Percentiles rank a stretch among this genome's conserved stretches.
These are phyloP conservation scores for Pseudanteris insignis DNA, from an alignment of 2,888 invertebrate species.

Conservation along the genomic window DNA sequence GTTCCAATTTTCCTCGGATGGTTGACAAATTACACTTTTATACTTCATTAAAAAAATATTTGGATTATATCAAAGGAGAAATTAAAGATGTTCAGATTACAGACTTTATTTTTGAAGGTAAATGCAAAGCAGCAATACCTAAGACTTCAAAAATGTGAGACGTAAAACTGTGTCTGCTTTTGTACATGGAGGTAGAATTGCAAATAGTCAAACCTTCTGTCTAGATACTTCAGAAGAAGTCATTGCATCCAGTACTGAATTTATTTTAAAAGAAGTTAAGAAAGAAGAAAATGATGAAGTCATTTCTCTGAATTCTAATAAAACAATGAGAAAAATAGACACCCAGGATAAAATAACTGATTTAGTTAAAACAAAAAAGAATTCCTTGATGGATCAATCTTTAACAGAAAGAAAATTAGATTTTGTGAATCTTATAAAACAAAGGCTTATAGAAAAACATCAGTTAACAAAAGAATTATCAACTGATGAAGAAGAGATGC, in stretches of 20 bases:
- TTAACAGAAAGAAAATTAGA: no score
- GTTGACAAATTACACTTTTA: conserved; percentile 62
- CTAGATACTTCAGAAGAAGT: conserved; percentile 55
- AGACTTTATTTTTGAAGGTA: conserved; percentile 59
- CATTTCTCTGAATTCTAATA: no score
- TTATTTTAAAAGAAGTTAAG: conserved; percentile 36
- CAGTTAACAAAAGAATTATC: no score
- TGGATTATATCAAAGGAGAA: conserved; percentile 56
- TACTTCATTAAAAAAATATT: conserved; percentile 57
- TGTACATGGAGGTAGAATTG: conserved; percentile 56
- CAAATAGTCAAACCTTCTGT: conserved; percentile 55
- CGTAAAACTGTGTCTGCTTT: conserved; percentile 57
- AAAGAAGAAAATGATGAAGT: neutral
- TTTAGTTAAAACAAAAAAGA: no score
- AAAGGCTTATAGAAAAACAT: no score
- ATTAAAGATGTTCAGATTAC: conserved; percentile 49
- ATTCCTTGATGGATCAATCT: no score
- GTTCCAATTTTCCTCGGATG: conserved; percentile 63
- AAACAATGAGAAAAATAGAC: no score
- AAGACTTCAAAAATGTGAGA: conserved; percentile 62
- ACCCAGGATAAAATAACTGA: no score
- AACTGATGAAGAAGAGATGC: no score
- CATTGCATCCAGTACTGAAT: conserved; percentile 52
- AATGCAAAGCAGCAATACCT: conserved; percentile 54
- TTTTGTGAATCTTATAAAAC: no score